phyloP scores from a whole-genome alignment of 2,797 vertebrate species.

The Peromyscus eremicus region DNA sequence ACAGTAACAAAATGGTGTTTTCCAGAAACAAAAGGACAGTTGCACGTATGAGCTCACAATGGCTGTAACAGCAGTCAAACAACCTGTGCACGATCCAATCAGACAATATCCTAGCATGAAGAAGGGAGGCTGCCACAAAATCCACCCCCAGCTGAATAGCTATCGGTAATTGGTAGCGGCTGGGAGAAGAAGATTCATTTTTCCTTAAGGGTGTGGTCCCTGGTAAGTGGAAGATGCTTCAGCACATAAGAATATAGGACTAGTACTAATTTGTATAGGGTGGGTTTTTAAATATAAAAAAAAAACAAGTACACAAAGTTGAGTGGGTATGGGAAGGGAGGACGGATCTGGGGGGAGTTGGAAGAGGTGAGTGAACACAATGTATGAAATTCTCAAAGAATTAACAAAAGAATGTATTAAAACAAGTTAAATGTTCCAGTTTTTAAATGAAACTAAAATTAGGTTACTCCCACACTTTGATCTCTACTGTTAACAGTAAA shows the following conservation, averaged over 20 bases:
- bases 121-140: not conserved
- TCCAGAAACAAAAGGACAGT: not conserved
- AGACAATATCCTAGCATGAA: not conserved
- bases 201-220: not conserved
- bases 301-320: not conserved
- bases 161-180: too few relatives aligned
- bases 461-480: not conserved
- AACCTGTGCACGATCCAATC: not conserved
- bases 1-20: not conserved
- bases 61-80: not conserved
- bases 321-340: not conserved
- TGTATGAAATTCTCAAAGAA: not conserved
- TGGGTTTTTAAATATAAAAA: not conserved
- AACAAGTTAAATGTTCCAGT: not conserved
- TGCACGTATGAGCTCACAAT: not conserved
- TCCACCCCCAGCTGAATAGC: not conserved
- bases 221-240: not conserved
- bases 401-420: not conserved
- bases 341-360: not conserved
- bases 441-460: constrained; percentile 53
- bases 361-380: not conserved
- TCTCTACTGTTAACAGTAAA: not conserved
- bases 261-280: not conserved
- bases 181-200: not conserved
- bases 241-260: not conserved